phyloP scores from a whole-genome alignment of 2,113 vertebrate genomes.

The Loxodonta africana region DNA sequence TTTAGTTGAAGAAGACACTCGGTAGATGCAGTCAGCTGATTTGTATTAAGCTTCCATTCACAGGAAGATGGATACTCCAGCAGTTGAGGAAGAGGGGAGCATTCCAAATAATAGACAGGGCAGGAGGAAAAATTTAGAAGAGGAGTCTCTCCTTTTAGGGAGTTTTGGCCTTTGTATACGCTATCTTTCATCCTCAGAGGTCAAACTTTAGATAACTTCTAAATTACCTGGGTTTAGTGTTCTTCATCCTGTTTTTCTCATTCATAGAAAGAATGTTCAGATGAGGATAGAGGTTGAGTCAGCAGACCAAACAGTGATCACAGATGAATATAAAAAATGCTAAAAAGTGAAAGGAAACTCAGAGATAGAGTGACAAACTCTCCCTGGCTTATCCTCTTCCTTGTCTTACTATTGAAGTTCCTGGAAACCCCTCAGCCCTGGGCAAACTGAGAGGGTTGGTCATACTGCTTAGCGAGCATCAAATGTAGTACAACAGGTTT shows the following conservation, averaged over 20 bases:
- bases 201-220: not conserved
- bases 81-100: not conserved
- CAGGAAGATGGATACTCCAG: too few relatives aligned
- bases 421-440: not conserved
- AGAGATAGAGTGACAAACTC: not conserved
- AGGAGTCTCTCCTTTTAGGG: not conserved
- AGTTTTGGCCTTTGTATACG: not conserved
- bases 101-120: not conserved
- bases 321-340: not conserved
- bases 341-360: not conserved
- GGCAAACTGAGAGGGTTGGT: not conserved
- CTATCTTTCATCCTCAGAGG: not conserved
- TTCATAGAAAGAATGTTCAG: constrained; percentile 5
- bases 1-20: not conserved
- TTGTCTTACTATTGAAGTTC: not conserved
- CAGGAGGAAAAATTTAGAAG: not conserved
- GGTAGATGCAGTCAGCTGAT: not conserved
- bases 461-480: not conserved
- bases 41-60: not conserved
- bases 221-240: not conserved
- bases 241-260: not conserved
- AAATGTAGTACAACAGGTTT: not conserved
- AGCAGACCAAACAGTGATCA: not conserved
- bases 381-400: not conserved
- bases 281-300: not conserved